A percentile compares a stretch with the other conserved stretches of the same genome.
These are phyloP conservation scores for Tetragonula carbonaria DNA, from an alignment of 2,888 invertebrate species.

Conservation along the genomic window DNA sequence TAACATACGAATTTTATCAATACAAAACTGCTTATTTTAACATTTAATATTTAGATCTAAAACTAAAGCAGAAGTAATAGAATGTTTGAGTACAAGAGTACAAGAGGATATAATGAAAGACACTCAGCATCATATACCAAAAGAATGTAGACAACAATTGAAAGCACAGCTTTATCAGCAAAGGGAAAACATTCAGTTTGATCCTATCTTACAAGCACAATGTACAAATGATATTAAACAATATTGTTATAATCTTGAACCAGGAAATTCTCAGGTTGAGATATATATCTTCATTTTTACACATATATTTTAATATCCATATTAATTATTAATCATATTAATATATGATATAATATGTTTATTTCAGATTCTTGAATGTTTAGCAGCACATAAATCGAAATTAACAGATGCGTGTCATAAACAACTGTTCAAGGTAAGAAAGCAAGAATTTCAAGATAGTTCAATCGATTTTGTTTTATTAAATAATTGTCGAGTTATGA, in stretches of 20 bases:
- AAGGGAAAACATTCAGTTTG: slow-evolving; percentile 94
- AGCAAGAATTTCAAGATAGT: slow-evolving; percentile 94
- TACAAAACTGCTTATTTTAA: slow-evolving; percentile 1
- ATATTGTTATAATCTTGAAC: slow-evolving; percentile 89
- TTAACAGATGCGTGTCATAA: slow-evolving; percentile 90
- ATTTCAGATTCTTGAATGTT: slow-evolving; percentile 91
- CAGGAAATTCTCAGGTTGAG: slow-evolving; percentile 87
- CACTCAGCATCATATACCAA: slow-evolving; percentile 91
- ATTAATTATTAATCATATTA: not conserved
- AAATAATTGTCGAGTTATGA: slow-evolving; percentile 93
- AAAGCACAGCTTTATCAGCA: slow-evolving; percentile 96
- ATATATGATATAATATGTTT: slow-evolving; percentile 10
- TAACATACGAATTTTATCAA: not conserved
- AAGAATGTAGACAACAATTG: slow-evolving; percentile 95
- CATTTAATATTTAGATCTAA: slow-evolving; percentile 85
- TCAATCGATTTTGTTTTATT: slow-evolving; percentile 94
- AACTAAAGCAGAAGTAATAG: slow-evolving; percentile 92
- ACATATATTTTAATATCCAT: not conserved
- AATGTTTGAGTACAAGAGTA: slow-evolving; percentile 95
- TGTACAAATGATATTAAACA: slow-evolving; percentile 92
- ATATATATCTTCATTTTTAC: not conserved
- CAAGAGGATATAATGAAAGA: slow-evolving; percentile 92
- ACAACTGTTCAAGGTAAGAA: slow-evolving; percentile 93
- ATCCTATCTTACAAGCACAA: slow-evolving; percentile 92
- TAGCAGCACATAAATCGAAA: slow-evolving; percentile 86